Evolutionary conservation across 2,113 vertebrate species (phyloP).

Genomic region (Haliaeetus leucogaster): DNA sequence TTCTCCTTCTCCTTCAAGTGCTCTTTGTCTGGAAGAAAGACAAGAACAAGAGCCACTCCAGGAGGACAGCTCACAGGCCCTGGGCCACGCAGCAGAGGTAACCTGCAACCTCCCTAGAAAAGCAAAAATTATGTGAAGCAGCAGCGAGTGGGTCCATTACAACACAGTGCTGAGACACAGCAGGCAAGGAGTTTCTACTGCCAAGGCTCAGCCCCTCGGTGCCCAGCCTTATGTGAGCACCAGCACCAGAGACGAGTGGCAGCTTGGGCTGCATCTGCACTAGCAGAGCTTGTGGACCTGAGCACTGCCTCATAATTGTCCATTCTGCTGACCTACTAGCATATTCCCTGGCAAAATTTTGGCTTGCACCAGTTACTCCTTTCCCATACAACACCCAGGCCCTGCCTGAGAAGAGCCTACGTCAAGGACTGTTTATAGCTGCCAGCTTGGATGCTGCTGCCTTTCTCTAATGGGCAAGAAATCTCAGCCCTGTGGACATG

Average conservation of each 20-base stretch:
- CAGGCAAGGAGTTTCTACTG: not conserved
- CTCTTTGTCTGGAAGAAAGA: slow-evolving; percentile 74
- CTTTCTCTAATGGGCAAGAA: not conserved
- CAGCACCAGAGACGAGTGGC: not conserved
- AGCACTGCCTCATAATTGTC: not conserved
- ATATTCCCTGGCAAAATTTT: not conserved
- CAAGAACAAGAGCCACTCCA: slow-evolving; percentile 25
- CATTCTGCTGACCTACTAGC: not conserved
- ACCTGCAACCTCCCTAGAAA: not conserved
- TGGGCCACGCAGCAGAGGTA: not conserved
- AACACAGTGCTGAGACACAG: not conserved
- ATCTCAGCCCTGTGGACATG: not conserved
- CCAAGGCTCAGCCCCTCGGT: not conserved
- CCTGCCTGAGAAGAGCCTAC: not conserved
- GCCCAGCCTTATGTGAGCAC: not conserved
- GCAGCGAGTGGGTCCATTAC: not conserved
- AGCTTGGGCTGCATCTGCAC: not conserved
- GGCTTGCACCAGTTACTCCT: not conserved
- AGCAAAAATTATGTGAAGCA: not conserved
- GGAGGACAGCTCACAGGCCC: not conserved
- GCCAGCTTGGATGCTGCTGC: not conserved
- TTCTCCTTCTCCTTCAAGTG: slow-evolving; percentile 83
- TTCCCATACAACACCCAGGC: not conserved
- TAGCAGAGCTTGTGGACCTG: not conserved
- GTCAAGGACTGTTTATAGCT: not conserved